Conservation (phyloP, 1,140 invertebrate species). For the Leguminivora glycinivorella region DNA sequence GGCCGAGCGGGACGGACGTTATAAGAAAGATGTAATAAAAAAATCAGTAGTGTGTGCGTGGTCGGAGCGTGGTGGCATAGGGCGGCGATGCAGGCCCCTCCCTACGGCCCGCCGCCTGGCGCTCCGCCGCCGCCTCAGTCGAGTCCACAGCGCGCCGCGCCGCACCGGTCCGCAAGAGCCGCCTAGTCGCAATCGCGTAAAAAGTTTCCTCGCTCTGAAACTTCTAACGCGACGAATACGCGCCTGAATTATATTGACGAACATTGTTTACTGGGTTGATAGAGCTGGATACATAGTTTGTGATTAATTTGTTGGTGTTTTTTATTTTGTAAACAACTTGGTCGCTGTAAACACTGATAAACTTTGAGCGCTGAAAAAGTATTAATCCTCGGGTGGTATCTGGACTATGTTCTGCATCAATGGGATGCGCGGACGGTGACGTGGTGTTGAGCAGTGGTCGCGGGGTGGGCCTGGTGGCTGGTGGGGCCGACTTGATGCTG, state of each 20-base stretch:
- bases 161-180: conserved; percentile 59
- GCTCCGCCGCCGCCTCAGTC: conserved; percentile 65
- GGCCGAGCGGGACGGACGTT: conserved; percentile 60
- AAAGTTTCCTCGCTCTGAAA: conserved; percentile 71
- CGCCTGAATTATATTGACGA: conserved; percentile 34
- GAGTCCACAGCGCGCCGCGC: conserved; percentile 61
- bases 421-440: conserved; percentile 76
- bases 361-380: neutral
- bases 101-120: conserved; percentile 59
- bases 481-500: conserved; percentile 71
- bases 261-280: conserved; percentile 13
- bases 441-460: conserved; percentile 45
- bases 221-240: conserved; percentile 55
- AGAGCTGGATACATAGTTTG: conserved; percentile 7
- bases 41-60: conserved; percentile 72
- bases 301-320: conserved; percentile 10
- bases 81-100: conserved; percentile 74
- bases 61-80: conserved; percentile 72
- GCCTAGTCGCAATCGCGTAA: conserved; percentile 57
- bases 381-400: conserved; percentile 20
- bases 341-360: neutral
- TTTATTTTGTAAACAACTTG: conserved; percentile 18
- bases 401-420: conserved; percentile 63
- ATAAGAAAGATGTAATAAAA: conserved; percentile 77
- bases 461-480: conserved; percentile 46